phyloP scores from a whole-genome alignment of 2,113 vertebrate genomes.

The Aspidoscelis tigris region DNA sequence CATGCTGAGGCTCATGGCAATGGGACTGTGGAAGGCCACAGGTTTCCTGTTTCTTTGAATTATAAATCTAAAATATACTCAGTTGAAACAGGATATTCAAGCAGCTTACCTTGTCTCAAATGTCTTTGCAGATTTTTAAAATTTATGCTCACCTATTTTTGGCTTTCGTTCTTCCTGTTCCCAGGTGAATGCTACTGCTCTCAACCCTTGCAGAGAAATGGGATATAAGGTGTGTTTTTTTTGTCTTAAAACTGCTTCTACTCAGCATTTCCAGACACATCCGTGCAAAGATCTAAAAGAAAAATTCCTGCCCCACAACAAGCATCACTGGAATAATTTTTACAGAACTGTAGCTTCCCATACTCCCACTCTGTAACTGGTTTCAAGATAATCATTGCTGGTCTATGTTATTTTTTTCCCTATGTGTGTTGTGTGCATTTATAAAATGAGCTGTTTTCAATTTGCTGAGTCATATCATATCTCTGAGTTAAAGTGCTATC shows the following conservation, averaged over 20 bases:
- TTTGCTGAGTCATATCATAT: conserved; percentile 51
- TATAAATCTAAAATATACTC: neutral
- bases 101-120: neutral
- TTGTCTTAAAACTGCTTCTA: neutral
- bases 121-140: neutral
- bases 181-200: neutral
- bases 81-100: neutral
- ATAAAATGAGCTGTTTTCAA: conserved; percentile 35
- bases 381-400: neutral
- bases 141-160: neutral
- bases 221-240: neutral
- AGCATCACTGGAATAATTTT: too few relatives aligned
- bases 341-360: conserved; percentile 8
- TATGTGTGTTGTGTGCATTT: neutral
- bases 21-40: too few relatives aligned
- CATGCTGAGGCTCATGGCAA: too few relatives aligned
- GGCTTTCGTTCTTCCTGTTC: neutral
- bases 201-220: neutral
- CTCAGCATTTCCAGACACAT: too few relatives aligned
- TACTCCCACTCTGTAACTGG: conserved; percentile 4
- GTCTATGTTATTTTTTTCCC: neutral
- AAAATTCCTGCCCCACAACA: too few relatives aligned
- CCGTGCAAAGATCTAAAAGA: too few relatives aligned
- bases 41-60: too few relatives aligned
- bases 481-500: conserved; percentile 4